Evolutionary conservation across 2,113 vertebrate genomes (phyloP).

Genomic region (Dipodomys merriami): DNA sequence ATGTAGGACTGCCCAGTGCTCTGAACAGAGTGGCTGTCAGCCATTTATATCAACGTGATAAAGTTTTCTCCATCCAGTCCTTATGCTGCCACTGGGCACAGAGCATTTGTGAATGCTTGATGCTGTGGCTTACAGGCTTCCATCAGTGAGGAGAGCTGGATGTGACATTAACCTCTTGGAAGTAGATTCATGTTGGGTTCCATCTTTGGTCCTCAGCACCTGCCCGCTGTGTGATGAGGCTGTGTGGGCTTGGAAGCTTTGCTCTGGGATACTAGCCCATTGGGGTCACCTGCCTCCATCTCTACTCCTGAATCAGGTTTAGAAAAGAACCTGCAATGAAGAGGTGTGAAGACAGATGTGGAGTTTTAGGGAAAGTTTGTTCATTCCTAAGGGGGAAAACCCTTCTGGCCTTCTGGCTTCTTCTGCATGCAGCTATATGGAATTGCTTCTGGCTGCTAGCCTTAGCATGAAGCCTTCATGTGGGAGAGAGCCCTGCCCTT

Average conservation of each 20-base stretch:
- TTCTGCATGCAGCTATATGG: neutral
- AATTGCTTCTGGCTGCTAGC: neutral
- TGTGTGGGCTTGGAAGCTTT: neutral
- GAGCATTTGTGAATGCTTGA: neutral
- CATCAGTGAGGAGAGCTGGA: neutral
- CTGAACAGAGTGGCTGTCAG: neutral
- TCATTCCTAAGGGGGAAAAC: conserved; percentile 10
- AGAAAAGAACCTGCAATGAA: neutral
- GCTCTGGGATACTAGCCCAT: neutral
- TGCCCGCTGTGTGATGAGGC: too few species aligned
- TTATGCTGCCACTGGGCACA: neutral
- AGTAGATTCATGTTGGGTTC: neutral
- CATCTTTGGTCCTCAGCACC: neutral
- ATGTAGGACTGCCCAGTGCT: neutral
- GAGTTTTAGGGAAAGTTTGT: neutral
- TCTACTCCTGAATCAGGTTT: neutral
- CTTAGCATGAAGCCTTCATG: neutral
- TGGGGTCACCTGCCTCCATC: accelerated
- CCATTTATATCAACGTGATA: neutral
- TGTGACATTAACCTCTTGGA: neutral
- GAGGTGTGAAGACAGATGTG: neutral
- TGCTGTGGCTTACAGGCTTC: neutral
- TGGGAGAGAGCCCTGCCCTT: neutral
- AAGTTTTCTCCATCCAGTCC: neutral
- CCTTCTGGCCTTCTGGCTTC: neutral